A percentile compares a stretch with the other conserved stretches of the same genome.
These are phyloP conservation scores for Caenorhabditis remanei DNA, from an alignment of 1,140 invertebrate species.

Conservation along the genomic window DNA sequence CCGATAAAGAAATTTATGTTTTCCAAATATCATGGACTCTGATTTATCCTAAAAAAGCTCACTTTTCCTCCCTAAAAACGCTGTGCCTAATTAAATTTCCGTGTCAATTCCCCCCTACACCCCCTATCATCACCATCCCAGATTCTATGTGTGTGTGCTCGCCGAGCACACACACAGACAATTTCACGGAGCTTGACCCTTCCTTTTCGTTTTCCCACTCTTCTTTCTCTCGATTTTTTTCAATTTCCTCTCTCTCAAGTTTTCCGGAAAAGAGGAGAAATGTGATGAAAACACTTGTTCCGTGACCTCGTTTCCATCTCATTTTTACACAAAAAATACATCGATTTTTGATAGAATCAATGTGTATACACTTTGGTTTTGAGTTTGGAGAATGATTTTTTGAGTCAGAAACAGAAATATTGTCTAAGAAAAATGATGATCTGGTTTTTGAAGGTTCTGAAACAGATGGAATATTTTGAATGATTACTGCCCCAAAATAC, in stretches of 20 bases:
- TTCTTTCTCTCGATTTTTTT: not conserved
- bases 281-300: constrained; percentile 46
- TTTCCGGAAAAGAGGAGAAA: not conserved
- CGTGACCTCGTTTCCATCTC: not conserved
- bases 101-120: not conserved
- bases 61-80: not conserved
- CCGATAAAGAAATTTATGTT: too few relatives aligned
- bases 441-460: too few relatives aligned
- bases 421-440: too few relatives aligned
- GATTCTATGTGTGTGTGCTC: not conserved
- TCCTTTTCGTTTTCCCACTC: too few relatives aligned
- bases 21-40: too few relatives aligned
- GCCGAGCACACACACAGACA: constrained; percentile 1
- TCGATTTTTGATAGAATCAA: not conserved
- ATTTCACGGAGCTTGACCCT: constrained; percentile 41
- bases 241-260: not conserved
- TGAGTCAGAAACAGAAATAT: too few relatives aligned
- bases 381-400: too few relatives aligned
- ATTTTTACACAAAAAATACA: not conserved
- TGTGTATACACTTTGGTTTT: too few relatives aligned
- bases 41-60: not conserved
- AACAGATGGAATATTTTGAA: too few relatives aligned
- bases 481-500: too few relatives aligned
- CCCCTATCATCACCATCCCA: not conserved
- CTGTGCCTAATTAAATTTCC: not conserved